Percentiles rank a stretch among this genome's conserved stretches.
phyloP scores from a whole-genome alignment of 2,797 vertebrate species.

The Takifugu ocellatus region DNA sequence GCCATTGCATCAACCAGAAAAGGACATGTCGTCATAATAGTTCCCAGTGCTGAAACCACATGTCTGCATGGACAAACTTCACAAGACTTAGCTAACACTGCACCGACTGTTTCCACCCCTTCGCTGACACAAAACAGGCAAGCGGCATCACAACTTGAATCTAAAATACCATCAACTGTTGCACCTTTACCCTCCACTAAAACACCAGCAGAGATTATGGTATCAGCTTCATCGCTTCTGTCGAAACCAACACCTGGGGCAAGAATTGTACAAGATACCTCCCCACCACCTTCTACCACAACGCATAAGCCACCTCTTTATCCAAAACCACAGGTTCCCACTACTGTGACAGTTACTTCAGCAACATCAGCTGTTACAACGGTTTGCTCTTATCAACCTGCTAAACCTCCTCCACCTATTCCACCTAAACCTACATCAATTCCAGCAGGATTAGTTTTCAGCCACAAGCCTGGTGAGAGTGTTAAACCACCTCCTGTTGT shows the following conservation, averaged over 20 bases:
- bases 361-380: slow-evolving; percentile 47
- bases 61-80: slow-evolving; percentile 47
- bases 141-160: slow-evolving; percentile 16
- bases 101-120: slow-evolving; percentile 45
- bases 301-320: slow-evolving; percentile 53
- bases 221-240: slow-evolving; percentile 66
- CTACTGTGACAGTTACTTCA: slow-evolving; percentile 39
- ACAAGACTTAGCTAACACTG: slow-evolving; percentile 48
- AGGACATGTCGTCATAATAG: slow-evolving; percentile 73
- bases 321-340: slow-evolving; percentile 65
- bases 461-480: slow-evolving; percentile 84
- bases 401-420: slow-evolving; percentile 89
- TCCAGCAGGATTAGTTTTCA: slow-evolving; percentile 90
- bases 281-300: slow-evolving; percentile 48
- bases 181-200: slow-evolving; percentile 53
- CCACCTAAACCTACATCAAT: slow-evolving; percentile 92
- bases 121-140: slow-evolving; percentile 57
- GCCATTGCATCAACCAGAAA: slow-evolving; percentile 64
- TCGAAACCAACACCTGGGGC: slow-evolving; percentile 69
- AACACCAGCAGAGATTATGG: slow-evolving; percentile 41
- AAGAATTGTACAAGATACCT: slow-evolving; percentile 59
- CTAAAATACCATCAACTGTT: slow-evolving; percentile 36
- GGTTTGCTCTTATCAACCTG: slow-evolving; percentile 46
- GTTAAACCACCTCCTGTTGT: slow-evolving; percentile 80
- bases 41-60: slow-evolving; percentile 73